Evolutionary conservation across 2,113 vertebrate genomes (phyloP), one percentile per base, ranked within the genome.

Genomic region (Gopherus flavomarginatus): DNA sequence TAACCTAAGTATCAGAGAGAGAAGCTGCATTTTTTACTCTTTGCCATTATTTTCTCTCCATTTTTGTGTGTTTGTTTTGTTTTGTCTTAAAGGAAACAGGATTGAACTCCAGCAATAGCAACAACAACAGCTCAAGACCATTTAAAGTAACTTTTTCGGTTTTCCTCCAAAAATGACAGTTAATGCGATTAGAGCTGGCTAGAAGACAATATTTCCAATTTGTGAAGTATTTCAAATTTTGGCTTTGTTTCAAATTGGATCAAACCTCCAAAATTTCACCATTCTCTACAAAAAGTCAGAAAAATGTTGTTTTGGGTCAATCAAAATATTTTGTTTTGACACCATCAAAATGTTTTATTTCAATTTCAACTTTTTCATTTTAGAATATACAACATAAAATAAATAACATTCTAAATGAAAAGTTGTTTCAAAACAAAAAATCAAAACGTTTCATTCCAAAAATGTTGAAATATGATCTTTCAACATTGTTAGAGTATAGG

Each of bases 11-110:
- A 62, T 22, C 89, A 8, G n/a, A 88, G 93, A 95, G 21, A 53
- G 29, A 93, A 95, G 4, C 3, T 49, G 1, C 42, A 16, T 82
- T 92, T 96, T 95, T 54, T 95, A 62, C 52, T 65, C 47, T 86
- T 80, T 90, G 57, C 4, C 94, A 57, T 89, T 94, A 93, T 87
- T 94, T 92, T 87, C 65, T 95, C 52, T 79, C 35, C 7, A 8
- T 90, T 87, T 79, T 13, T 81, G 14, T 17, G 65, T 72, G 92
- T 92, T 92, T 91, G 12, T 75, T 50, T 75, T 78, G 19, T 82
- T 9, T 81, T 85, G 2, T 56, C 49, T 86, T 89, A 44, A 69
- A 78, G 11, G 38, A 56, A 86, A 21, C 44, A 11, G 53, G 52
- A 56, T 35, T 86, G 69, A 29, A 86, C 7, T 78, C 2, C 13